Evolutionary conservation across 2,113 vertebrate species (phyloP).

Genomic region (Sakesphorus luctuosus): DNA sequence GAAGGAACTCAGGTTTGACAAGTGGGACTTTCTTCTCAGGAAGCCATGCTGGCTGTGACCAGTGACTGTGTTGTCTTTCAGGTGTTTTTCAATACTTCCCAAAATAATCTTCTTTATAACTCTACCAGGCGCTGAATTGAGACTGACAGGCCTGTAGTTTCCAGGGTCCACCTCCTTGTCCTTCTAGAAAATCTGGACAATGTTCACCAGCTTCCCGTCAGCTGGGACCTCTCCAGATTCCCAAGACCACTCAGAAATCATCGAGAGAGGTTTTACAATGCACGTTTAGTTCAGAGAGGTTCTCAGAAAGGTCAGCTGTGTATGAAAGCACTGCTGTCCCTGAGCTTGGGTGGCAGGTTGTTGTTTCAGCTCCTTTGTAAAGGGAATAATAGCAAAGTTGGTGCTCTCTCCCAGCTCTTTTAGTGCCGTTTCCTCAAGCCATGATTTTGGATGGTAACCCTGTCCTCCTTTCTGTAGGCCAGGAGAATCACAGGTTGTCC

Average conservation of each 20-base stretch:
- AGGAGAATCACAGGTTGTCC: not conserved
- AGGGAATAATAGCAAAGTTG: not conserved
- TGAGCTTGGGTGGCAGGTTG: not conserved
- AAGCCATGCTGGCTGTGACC: not conserved
- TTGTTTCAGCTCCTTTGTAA: not conserved
- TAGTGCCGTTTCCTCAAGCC: not conserved
- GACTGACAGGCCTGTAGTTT: not conserved
- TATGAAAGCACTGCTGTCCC: not conserved
- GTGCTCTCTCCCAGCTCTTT: not conserved
- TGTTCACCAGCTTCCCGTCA: not conserved
- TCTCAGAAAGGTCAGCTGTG: not conserved
- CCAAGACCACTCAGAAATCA: not conserved
- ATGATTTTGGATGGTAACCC: not conserved
- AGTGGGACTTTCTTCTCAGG: not conserved
- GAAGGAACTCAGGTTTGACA: not conserved
- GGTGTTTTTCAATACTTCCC: not conserved
- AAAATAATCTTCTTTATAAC: not conserved
- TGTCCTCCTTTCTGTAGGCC: not conserved
- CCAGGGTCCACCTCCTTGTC: not conserved
- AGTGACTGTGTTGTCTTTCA: not conserved
- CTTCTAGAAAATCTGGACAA: not conserved
- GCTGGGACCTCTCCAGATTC: not conserved
- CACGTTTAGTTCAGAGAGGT: not conserved
- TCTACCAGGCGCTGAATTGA: not conserved
- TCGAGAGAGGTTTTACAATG: not conserved